phyloP scores from a whole-genome alignment of 2,888 invertebrate genomes.

The Cosmorhoe ocellata region DNA sequence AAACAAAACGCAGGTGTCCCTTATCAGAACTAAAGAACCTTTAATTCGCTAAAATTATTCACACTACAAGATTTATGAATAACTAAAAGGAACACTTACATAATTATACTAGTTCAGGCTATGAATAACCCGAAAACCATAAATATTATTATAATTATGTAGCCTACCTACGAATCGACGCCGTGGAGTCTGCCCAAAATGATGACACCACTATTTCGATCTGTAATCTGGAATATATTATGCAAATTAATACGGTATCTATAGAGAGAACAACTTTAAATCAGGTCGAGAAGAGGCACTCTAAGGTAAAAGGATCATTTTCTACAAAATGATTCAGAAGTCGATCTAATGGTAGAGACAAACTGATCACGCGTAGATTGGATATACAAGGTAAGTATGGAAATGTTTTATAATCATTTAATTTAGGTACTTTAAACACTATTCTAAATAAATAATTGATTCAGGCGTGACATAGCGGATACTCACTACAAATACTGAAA shows the following conservation, averaged over 20 bases:
- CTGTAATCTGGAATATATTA: slow-evolving; percentile 51
- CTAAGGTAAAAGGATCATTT: slow-evolving; percentile 36
- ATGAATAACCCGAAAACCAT: slow-evolving; percentile 44
- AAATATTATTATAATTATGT: slow-evolving; percentile 35
- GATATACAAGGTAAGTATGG: too few relatives aligned
- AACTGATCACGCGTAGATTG: too few relatives aligned
- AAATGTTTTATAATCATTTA: too few relatives aligned
- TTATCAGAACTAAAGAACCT: slow-evolving; percentile 7
- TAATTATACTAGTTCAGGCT: slow-evolving; percentile 36
- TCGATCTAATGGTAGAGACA: too few relatives aligned
- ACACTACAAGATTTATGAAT: slow-evolving; percentile 42
- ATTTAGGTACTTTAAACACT: too few relatives aligned
- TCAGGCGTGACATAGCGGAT: too few relatives aligned
- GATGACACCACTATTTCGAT: slow-evolving; percentile 55
- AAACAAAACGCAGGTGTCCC: slow-evolving; percentile 17
- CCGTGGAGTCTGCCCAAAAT: slow-evolving; percentile 55
- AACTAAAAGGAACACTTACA: slow-evolving; percentile 41
- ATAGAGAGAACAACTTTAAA: slow-evolving; percentile 35
- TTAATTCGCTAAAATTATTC: slow-evolving; percentile 42
- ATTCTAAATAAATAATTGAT: too few relatives aligned
- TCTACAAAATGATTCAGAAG: slow-evolving; percentile 9
- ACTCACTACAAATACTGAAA: too few relatives aligned
- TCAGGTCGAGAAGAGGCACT: slow-evolving; percentile 36
- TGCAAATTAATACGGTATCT: slow-evolving; percentile 45
- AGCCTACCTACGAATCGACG: slow-evolving; percentile 43